Conservation (phyloP, 2,888 invertebrate genomes). For the Eristalis tenax region DNA sequence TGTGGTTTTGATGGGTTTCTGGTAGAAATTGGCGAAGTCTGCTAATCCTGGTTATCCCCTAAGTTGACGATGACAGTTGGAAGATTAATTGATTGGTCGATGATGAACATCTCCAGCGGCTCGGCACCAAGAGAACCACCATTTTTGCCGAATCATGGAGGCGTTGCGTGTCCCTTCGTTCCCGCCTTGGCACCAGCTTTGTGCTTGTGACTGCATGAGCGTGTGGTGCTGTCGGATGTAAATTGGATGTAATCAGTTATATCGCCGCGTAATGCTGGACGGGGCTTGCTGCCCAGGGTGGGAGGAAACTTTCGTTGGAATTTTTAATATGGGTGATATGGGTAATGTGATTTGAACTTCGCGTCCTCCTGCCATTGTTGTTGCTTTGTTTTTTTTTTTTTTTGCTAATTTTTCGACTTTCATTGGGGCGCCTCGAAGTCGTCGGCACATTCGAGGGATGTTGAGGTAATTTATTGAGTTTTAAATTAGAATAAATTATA, state of each 20-base stretch:
- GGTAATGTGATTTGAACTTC: conserved; percentile 50
- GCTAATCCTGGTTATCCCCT: too few relatives aligned
- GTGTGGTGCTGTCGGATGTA: conserved; percentile 18
- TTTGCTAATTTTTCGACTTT: background rate
- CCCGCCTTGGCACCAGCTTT: background rate
- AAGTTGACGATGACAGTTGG: conserved; percentile 44
- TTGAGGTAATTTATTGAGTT: conserved; percentile 46
- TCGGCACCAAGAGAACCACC: conserved; percentile 1
- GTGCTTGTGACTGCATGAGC: background rate
- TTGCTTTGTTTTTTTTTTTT: background rate
- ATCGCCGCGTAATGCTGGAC: conserved; percentile 6
- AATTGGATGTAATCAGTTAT: conserved; percentile 61
- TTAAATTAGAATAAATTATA: conserved; percentile 57
- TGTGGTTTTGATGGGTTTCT: background rate
- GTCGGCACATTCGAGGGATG: background rate
- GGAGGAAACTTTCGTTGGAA: conserved; percentile 27
- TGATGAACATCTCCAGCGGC: conserved; percentile 50
- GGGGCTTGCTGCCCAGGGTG: background rate
- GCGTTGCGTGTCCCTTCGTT: background rate
- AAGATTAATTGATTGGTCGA: conserved; percentile 67
- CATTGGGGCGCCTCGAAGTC: background rate
- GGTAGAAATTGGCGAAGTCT: conserved; percentile 18
- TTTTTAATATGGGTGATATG: conserved; percentile 49
- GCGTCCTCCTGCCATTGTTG: background rate
- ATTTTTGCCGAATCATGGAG: conserved; percentile 16